Evolutionary conservation across 2,797 vertebrate genomes (phyloP).

Genomic region (Leptoclinus maculatus): DNA sequence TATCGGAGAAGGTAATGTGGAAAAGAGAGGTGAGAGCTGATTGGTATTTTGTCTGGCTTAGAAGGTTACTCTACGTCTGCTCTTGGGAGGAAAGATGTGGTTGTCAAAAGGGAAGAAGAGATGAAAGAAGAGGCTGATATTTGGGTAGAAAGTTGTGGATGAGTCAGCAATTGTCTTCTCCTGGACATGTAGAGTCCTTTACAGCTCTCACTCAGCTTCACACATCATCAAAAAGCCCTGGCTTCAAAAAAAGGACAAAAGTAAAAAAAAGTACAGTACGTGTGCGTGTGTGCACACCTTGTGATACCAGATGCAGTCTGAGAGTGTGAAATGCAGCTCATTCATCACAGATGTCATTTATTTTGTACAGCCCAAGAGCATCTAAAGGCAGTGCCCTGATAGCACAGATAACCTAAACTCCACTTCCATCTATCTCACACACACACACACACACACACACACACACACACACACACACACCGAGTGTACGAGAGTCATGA

Average conservation of each 20-base stretch:
- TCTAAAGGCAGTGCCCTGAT: conserved; percentile 64
- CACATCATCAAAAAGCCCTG: conserved; percentile 22
- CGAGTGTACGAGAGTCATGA: neutral
- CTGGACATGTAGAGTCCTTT: conserved; percentile 18
- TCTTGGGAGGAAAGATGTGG: conserved; percentile 20
- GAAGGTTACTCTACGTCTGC: neutral
- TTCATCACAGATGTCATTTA: conserved; percentile 73
- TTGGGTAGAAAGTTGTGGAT: conserved; percentile 31
- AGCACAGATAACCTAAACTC: conserved; percentile 71
- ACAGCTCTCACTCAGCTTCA: conserved; percentile 8
- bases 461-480: conserved; percentile 22
- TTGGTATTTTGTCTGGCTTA: conserved; percentile 22
- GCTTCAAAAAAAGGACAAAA: conserved; percentile 13
- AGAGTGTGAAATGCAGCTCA: conserved; percentile 70
- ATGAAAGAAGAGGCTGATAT: conserved; percentile 43
- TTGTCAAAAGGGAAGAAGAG: conserved; percentile 12
- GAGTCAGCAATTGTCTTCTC: conserved; percentile 43
- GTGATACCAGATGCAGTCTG: conserved; percentile 50
- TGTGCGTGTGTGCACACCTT: conserved; percentile 5
- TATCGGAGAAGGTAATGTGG: neutral
- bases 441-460: conserved; percentile 12
- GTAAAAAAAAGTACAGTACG: conserved; percentile 26
- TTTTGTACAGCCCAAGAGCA: conserved; percentile 67
- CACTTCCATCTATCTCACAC: conserved; percentile 54
- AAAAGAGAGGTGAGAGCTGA: neutral